These are phyloP conservation scores for Neoseiulus cucumeris DNA, from an alignment of 1,140 invertebrate genomes.

Conservation along the genomic window DNA sequence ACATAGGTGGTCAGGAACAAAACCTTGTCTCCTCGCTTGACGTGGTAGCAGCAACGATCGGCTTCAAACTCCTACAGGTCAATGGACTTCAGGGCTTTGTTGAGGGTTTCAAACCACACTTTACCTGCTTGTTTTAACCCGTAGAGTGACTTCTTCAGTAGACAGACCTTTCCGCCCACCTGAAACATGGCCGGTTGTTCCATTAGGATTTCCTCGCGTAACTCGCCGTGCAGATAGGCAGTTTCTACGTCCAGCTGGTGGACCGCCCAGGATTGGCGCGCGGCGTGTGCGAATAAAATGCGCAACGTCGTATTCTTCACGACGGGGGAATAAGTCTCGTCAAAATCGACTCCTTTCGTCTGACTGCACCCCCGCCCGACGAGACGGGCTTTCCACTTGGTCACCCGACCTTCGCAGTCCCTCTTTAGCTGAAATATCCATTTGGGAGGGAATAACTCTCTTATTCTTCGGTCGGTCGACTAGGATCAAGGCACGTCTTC, in stretches of 20 bases:
- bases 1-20: too few species aligned
- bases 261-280: too few species aligned
- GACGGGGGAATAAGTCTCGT: conserved; percentile 15
- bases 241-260: too few species aligned
- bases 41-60: background rate
- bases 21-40: too few species aligned
- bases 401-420: too few species aligned
- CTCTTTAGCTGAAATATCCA: too few species aligned
- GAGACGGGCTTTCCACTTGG: conserved; percentile 22
- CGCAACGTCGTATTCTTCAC: background rate
- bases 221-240: background rate
- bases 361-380: conserved; percentile 27
- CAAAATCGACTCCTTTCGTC: conserved; percentile 15
- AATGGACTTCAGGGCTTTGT: background rate
- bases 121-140: conserved; percentile 22
- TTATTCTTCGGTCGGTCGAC: too few species aligned
- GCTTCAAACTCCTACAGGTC: background rate
- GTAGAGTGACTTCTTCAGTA: conserved; percentile 21
- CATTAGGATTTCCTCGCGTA: conserved; percentile 13
- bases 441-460: too few species aligned
- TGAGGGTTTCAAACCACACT: too few species aligned
- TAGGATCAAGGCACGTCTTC: too few species aligned
- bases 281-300: background rate
- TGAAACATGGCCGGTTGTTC: conserved; percentile 9
- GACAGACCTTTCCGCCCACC: background rate